Evolutionary conservation across 2,113 vertebrate genomes (phyloP).

Genomic region (Equus quagga): DNA sequence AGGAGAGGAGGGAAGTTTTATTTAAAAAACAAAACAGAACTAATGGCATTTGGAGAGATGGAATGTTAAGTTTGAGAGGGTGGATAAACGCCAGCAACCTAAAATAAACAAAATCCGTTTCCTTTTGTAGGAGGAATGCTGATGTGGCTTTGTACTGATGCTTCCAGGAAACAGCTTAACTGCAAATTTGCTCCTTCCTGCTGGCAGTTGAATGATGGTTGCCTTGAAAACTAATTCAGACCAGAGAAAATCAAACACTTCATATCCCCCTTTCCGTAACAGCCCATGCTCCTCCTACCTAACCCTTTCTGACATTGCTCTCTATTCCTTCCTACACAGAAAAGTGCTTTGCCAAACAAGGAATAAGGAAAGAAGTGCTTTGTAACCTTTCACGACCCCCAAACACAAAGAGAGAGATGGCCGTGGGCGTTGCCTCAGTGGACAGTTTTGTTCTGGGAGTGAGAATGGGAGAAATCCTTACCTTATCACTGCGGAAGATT

Average conservation of each 20-base stretch:
- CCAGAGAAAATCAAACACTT: not conserved
- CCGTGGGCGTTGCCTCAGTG: not conserved
- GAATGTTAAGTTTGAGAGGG: not conserved
- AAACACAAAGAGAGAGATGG: not conserved
- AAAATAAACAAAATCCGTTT: conserved; percentile 57
- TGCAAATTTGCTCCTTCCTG: conserved; percentile 66
- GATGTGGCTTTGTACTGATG: conserved; percentile 65
- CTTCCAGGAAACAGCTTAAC: conserved; percentile 69
- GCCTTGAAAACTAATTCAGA: not conserved
- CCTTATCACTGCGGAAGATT: conserved; percentile 86
- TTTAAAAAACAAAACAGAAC: not conserved
- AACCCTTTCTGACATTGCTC: not conserved
- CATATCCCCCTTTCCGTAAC: not conserved
- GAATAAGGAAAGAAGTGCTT: not conserved
- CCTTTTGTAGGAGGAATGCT: conserved; percentile 73
- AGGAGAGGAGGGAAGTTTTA: not conserved
- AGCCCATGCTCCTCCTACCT: accelerated
- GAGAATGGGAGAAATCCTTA: conserved; percentile 72
- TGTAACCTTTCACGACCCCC: not conserved
- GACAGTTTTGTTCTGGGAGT: not conserved
- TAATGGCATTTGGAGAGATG: not conserved
- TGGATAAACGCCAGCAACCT: conserved; percentile 3
- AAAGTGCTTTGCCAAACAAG: not conserved
- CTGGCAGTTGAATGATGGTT: not conserved
- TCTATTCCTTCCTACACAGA: not conserved